A percentile compares a stretch with the other conserved stretches of the same genome.
phyloP scores from a whole-genome alignment of 1,140 invertebrate genomes.

The Subanguina moxae region DNA sequence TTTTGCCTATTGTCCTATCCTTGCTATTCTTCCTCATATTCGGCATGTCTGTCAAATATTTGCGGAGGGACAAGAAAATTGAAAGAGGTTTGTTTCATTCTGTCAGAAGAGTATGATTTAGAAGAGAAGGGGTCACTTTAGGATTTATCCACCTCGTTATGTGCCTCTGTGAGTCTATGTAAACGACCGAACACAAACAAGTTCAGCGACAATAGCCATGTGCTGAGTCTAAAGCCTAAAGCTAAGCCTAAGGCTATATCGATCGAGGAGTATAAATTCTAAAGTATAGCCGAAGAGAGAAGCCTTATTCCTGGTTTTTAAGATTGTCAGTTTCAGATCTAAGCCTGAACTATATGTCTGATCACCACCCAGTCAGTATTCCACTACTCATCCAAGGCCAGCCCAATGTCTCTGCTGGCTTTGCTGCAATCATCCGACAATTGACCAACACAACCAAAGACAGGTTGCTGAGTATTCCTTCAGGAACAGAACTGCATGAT shows the following conservation, averaged over 20 bases:
- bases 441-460: constrained; percentile 3
- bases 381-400: constrained; percentile 26
- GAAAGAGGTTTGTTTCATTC: background rate
- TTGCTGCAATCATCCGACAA: constrained; percentile 28
- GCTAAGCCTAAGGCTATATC: too few relatives aligned
- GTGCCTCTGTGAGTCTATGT: too few relatives aligned
- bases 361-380: constrained; percentile 7
- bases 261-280: too few relatives aligned
- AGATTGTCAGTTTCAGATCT: constrained; percentile 20
- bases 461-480: constrained; percentile 13
- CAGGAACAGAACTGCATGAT: constrained; percentile 11
- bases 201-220: too few relatives aligned
- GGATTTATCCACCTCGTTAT: too few relatives aligned
- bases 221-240: too few relatives aligned
- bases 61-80: background rate
- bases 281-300: too few relatives aligned
- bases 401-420: constrained; percentile 6
- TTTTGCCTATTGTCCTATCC: constrained; percentile 30
- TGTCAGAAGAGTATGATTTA: too few relatives aligned
- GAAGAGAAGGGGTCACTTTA: too few relatives aligned
- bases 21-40: constrained; percentile 29
- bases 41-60: constrained; percentile 16
- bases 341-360: constrained; percentile 25
- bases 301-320: background rate
- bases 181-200: too few relatives aligned